Evolutionary conservation across 2,888 invertebrate genomes (phyloP).

Genomic region (Corythucha ciliata): DNA sequence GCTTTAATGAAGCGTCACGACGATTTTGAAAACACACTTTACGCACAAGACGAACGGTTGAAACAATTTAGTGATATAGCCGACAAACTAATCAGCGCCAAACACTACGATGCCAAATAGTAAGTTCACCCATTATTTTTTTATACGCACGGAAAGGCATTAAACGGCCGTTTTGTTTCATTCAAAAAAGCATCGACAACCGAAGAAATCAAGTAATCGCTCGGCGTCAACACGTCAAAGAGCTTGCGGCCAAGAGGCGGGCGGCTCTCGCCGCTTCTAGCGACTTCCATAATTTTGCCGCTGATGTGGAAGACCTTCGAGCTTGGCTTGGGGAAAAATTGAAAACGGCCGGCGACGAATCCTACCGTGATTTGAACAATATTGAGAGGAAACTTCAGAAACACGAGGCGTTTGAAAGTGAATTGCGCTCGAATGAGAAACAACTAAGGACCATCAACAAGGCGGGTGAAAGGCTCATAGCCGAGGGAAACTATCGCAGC

Average conservation of each 20-base stretch:
- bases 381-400: constrained; percentile 86
- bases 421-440: constrained; percentile 88
- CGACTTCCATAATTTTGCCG: constrained; percentile 84
- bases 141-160: constrained; percentile 55
- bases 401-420: constrained; percentile 93
- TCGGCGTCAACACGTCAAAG: constrained; percentile 64
- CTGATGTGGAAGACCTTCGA: constrained; percentile 82
- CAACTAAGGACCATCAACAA: constrained; percentile 79
- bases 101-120: constrained; percentile 73
- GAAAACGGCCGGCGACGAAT: constrained; percentile 84
- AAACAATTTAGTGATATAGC: constrained; percentile 75
- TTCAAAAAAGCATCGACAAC: constrained; percentile 62
- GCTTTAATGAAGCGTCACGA: constrained; percentile 85
- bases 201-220: constrained; percentile 65
- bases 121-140: constrained; percentile 42
- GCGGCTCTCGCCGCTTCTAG: constrained; percentile 71
- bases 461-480: constrained; percentile 61
- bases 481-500: constrained; percentile 60
- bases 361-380: constrained; percentile 81
- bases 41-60: constrained; percentile 86
- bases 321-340: constrained; percentile 89
- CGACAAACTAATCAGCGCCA: constrained; percentile 62
- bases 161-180: constrained; percentile 38
- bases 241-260: constrained; percentile 61
- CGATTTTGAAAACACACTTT: constrained; percentile 83